Percentiles rank a stretch among this genome's conserved stretches.
phyloP scores from a whole-genome alignment of 2,888 invertebrate species.

The Hirtodrosophila duncani region DNA sequence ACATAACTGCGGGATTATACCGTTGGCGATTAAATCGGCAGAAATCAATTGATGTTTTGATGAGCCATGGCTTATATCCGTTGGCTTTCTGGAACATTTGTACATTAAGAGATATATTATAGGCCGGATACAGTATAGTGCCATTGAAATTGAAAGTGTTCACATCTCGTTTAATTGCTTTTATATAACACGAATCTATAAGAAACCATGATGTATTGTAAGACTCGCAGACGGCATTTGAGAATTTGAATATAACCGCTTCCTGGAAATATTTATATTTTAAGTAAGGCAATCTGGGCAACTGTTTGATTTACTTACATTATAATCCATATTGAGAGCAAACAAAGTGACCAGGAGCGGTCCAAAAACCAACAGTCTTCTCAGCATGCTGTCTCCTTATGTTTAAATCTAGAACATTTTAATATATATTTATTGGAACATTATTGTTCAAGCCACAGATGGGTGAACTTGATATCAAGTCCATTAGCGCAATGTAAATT shows the following conservation, averaged over 20 bases:
- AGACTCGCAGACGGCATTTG: neutral
- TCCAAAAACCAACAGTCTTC: too few species aligned
- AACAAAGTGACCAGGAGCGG: too few species aligned
- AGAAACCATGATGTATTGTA: neutral
- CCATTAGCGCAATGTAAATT: too few species aligned
- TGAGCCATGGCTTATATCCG: conserved; percentile 11
- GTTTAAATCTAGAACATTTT: too few species aligned
- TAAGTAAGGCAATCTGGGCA: too few species aligned
- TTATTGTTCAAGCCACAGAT: too few species aligned
- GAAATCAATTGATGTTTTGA: neutral
- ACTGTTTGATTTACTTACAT: too few species aligned
- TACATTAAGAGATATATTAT: neutral
- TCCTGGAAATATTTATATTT: neutral
- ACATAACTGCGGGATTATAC: neutral
- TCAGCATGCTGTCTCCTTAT: too few species aligned
- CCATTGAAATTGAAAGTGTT: conserved; percentile 1
- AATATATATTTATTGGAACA: too few species aligned
- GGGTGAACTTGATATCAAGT: too few species aligned
- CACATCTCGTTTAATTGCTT: conserved; percentile 9
- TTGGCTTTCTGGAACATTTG: conserved; percentile 12
- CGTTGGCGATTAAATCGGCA: conserved; percentile 5
- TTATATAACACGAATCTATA: conserved; percentile 6
- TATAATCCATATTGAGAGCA: too few species aligned
- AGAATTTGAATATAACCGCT: conserved; percentile 1
- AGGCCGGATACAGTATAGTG: neutral